Evolutionary conservation across 2,113 vertebrate genomes (phyloP).

Genomic region (Tamias sibiricus): DNA sequence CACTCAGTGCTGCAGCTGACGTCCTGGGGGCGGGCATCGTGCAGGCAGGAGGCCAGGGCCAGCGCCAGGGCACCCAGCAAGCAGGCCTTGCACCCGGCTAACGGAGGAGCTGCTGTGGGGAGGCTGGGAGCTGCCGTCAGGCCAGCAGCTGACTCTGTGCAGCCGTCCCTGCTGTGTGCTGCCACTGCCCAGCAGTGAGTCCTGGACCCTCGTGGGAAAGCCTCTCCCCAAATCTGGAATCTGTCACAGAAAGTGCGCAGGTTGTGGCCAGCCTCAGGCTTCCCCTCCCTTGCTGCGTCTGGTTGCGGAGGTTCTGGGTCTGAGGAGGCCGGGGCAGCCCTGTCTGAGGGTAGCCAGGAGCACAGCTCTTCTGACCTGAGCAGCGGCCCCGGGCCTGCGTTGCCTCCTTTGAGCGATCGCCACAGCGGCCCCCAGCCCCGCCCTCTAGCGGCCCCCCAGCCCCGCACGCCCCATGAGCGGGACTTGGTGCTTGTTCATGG

Average conservation of each 20-base stretch:
- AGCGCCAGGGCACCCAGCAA: too few species aligned
- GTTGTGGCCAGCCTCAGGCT: background rate
- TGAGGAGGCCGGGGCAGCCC: background rate
- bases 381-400: background rate
- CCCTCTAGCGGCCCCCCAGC: background rate
- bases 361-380: background rate
- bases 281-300: background rate
- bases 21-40: background rate
- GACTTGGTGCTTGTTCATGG: too few species aligned
- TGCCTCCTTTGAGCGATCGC: too few species aligned
- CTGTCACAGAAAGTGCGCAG: background rate
- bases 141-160: accelerated
- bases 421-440: background rate
- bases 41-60: too few species aligned
- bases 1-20: background rate
- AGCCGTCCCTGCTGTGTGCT: background rate
- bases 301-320: background rate
- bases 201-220: background rate
- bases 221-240: background rate
- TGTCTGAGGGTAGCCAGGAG: background rate
- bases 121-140: background rate
- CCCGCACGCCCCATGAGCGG: too few species aligned
- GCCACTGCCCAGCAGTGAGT: background rate
- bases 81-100: too few species aligned
- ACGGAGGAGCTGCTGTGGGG: too few species aligned